These are phyloP conservation scores for Ennomos erosarius DNA, from an alignment of 2,888 invertebrate species.

Conservation along the genomic window DNA sequence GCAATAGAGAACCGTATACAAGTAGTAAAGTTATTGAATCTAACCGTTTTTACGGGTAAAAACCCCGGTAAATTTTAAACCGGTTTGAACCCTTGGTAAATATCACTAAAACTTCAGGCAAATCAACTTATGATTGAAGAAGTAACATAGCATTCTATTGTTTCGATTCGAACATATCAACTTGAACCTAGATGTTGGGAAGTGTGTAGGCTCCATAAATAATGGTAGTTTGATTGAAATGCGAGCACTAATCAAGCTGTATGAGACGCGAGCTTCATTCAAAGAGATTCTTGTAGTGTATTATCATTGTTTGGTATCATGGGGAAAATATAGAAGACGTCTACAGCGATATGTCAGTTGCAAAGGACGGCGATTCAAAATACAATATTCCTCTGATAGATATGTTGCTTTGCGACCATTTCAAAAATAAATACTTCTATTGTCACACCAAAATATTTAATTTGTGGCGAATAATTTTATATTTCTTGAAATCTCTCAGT, in stretches of 20 bases:
- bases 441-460: conserved; percentile 45
- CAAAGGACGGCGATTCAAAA: conserved; percentile 44
- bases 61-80: too few species aligned
- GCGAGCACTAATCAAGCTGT: conserved; percentile 23
- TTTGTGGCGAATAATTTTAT: conserved; percentile 32
- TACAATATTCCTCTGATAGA: conserved; percentile 43
- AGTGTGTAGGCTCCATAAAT: conserved; percentile 36
- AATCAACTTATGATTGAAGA: background rate
- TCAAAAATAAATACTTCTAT: conserved; percentile 48
- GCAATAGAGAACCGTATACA: too few species aligned
- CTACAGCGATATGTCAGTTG: conserved; percentile 70
- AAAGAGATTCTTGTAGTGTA: conserved; percentile 50
- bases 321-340: conserved; percentile 44
- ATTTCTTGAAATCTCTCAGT: conserved; percentile 33
- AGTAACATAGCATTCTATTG: background rate
- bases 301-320: conserved; percentile 39
- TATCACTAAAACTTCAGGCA: too few species aligned
- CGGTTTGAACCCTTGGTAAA: too few species aligned
- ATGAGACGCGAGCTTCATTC: conserved; percentile 11
- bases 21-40: too few species aligned
- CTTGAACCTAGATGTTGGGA: conserved; percentile 27
- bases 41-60: too few species aligned
- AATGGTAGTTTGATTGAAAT: conserved; percentile 10
- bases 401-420: conserved; percentile 49
- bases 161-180: conserved; percentile 24